Base-by-base conservation (phyloP, 1,140 invertebrate species). In the Lordiphosa collinella region DNA sequence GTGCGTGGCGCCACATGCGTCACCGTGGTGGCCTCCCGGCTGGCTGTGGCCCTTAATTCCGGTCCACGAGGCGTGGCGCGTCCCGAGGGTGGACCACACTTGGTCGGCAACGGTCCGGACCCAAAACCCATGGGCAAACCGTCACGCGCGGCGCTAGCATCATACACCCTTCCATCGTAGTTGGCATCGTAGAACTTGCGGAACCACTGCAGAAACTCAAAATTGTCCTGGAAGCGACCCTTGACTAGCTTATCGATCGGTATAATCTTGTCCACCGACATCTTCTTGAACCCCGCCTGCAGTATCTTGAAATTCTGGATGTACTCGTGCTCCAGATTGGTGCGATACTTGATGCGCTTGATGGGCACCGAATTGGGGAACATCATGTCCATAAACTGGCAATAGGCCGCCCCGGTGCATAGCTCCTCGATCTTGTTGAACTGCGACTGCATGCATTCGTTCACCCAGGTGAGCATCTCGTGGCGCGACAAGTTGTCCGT, bases 321-420 rank as follows among this genome's bases (percentile, higher is more conserved):
- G 89, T 98, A 99, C 90, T 99, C 99, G 91, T 99, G 97, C 90
- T 99, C 99, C 76, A 99, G 90, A 90, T 98, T 98, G 75, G 98
- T 99, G 90, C 95, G 96, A 90, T 99, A 99, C 92, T 99, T 99
- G 25, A 99, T 96, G 90, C 97, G 94, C 90, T 99, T 99, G 88
- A 99, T 91, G 35, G 93, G 93, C 58, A 99, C 94, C 89, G 94
- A 95, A 68, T 95, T 95, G 78, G 97, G 96, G 90, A 99, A 99
- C 10, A 99, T 91, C 96, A 99, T 98, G 89, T 99, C 98, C 96
- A 99, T 99, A 88, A 99, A 99, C 89, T 99, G 97, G 89, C 97
- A 99, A 89, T 99, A 99, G 13, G 96, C 97, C 48, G 97, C 96
- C 61, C 88, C 88, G 58, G 97, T 97, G 88, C 98, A 99, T 16